Evolutionary conservation across 2,888 invertebrate species (phyloP).

Genomic region (Criorhina ranunculi): DNA sequence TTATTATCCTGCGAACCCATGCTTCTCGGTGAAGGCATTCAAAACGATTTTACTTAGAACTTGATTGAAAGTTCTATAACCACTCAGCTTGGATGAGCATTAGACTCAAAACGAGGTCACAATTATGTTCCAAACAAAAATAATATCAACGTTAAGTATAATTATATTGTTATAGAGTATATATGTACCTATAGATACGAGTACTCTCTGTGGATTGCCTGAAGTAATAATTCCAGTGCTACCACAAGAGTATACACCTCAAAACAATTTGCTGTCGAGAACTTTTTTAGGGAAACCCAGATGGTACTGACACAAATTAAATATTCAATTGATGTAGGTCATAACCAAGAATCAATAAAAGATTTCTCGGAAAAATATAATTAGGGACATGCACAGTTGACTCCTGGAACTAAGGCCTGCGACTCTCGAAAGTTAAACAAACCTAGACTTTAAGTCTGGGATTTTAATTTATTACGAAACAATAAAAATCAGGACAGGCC

Average conservation of each 20-base stretch:
- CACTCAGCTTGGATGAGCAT: conserved; percentile 4
- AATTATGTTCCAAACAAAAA: not conserved
- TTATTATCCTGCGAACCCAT: conserved; percentile 21
- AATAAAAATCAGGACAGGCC: too few species aligned
- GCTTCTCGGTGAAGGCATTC: conserved; percentile 9
- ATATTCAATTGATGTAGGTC: not conserved
- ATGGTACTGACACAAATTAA: not conserved
- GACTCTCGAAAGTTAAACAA: too few species aligned
- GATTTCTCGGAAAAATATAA: not conserved
- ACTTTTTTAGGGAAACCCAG: not conserved
- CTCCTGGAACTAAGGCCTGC: too few species aligned
- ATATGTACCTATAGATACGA: too few species aligned
- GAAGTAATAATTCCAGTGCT: not conserved
- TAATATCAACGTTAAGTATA: too few species aligned
- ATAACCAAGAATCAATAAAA: not conserved
- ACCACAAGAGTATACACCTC: not conserved
- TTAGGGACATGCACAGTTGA: too few species aligned
- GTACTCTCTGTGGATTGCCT: not conserved
- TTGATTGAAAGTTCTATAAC: conserved; percentile 2
- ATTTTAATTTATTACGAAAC: too few species aligned
- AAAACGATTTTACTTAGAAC: conserved; percentile 16
- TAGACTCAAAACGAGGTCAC: conserved; percentile 13
- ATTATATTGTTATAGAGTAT: too few species aligned
- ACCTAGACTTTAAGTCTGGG: too few species aligned
- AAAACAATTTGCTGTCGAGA: not conserved